These are phyloP conservation scores for Tuta absoluta DNA, from an alignment of 2,888 invertebrate genomes.

Conservation along the genomic window DNA sequence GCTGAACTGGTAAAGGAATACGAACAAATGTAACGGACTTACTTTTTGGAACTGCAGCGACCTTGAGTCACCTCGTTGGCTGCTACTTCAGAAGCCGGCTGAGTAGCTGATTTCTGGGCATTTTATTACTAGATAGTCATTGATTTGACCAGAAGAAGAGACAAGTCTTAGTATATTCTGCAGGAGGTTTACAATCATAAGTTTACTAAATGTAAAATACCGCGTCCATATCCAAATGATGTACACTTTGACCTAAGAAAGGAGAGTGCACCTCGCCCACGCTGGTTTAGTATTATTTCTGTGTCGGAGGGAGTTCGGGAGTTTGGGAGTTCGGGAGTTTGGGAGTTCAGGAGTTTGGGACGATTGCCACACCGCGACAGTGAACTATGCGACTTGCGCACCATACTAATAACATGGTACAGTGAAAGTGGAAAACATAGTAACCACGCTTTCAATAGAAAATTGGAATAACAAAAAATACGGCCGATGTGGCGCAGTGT, in stretches of 20 bases:
- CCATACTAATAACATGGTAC: not conserved
- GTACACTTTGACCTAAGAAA: slow-evolving; percentile 10
- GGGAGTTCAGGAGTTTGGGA: not conserved
- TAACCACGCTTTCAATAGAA: not conserved
- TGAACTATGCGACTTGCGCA: slow-evolving; percentile 8
- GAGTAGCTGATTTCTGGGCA: too few relatives aligned
- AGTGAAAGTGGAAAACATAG: not conserved
- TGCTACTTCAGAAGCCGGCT: too few relatives aligned
- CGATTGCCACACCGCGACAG: slow-evolving; percentile 2
- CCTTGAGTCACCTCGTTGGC: too few relatives aligned
- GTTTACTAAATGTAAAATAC: not conserved
- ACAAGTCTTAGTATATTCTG: not conserved
- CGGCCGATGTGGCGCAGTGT: not conserved
- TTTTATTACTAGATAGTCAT: too few relatives aligned
- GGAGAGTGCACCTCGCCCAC: slow-evolving; percentile 8
- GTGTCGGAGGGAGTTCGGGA: not conserved
- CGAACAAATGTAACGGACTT: too few relatives aligned
- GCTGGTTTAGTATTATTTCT: not conserved
- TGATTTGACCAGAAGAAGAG: too few relatives aligned
- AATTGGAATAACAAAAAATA: not conserved
- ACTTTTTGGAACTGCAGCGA: too few relatives aligned
- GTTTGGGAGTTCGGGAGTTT: not conserved
- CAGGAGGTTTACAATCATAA: not conserved
- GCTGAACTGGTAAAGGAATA: too few relatives aligned
- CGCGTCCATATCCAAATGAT: slow-evolving; percentile 6